Base-by-base conservation (phyloP, 2,113 vertebrate species). In the Scatophagus argus region DNA sequence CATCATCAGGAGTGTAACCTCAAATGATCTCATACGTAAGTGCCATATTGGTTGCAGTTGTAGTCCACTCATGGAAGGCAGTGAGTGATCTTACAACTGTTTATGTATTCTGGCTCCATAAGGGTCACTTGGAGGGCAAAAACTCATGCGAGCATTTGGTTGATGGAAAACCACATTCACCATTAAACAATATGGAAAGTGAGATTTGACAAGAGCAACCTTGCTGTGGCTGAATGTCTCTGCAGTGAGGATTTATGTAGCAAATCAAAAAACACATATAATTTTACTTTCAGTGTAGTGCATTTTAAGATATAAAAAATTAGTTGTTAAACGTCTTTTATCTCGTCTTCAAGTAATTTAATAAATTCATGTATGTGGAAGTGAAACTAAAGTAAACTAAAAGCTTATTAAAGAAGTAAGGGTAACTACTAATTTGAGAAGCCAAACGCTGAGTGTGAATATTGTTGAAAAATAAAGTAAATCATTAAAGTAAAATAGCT, bases 71-170 rank as follows among this genome's bases (percentile, higher is more conserved):
- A 49, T 23, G 58, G 21, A 43, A 58, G 5, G 44, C 2, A 5
- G 34, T 31, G 38, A 43, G 54, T 3, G 27, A 81, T 64, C 49
- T 73, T n/a, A 43, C 43, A 70, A 25, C 12, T 79, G 16, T 77
- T 74, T 70, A 64, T 55, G 34, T 39, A 58, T 77, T 58, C 49
- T 9, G 54, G 29, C 21, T 29, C 16, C 38, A n/a, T 39, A 25
- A 43, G 34, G 74, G 72, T 79, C 67, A 47, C 46, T 21, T 60
- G 46, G 25, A 81, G 87, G 83, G 41, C 52, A 46, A 63, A 54
- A 43, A 29, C 23, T 3, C 41, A 13, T 34, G 17, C 17, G 27
- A 23, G 43, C 75, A 25, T 79, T 67, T 41, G 8, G 41, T 14
- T 63, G 44, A 81, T 23, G 23, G 27, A 52, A 54, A 65, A 44